Percentiles rank a stretch among this genome's conserved stretches.
These are phyloP conservation scores for Stratiomys singularior DNA, from an alignment of 2,888 invertebrate species.

Conservation along the genomic window DNA sequence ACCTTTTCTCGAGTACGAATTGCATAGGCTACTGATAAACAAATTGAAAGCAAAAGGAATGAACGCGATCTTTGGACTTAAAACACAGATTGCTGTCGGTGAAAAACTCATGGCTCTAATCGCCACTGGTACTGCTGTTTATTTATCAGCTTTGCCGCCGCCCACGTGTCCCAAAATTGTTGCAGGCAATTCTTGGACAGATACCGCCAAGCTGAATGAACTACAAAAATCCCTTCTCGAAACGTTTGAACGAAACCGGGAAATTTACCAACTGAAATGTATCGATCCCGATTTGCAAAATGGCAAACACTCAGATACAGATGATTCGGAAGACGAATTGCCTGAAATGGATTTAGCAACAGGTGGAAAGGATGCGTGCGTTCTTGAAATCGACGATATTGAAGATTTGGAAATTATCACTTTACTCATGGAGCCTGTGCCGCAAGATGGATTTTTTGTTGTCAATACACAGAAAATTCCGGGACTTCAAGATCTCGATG, in stretches of 20 bases:
- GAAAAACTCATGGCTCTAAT: conserved; percentile 88
- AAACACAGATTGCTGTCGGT: conserved; percentile 83
- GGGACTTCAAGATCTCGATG: conserved; percentile 74
- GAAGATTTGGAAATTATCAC: conserved; percentile 82
- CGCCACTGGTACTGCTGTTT: conserved; percentile 88
- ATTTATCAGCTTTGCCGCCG: conserved; percentile 80
- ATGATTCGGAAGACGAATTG: conserved; percentile 75
- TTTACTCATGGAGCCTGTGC: conserved; percentile 77
- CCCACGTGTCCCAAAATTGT: conserved; percentile 79
- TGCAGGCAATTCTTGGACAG: conserved; percentile 73
- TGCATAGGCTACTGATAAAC: conserved; percentile 89
- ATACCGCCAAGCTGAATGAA: conserved; percentile 73
- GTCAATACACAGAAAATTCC: conserved; percentile 82
- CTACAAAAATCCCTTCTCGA: conserved; percentile 77
- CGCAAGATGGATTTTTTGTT: conserved; percentile 81
- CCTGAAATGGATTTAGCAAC: conserved; percentile 75
- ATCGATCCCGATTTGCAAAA: conserved; percentile 61
- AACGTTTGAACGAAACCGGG: conserved; percentile 77
- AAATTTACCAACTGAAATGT: conserved; percentile 74
- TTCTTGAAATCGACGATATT: conserved; percentile 85
- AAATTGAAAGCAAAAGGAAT: conserved; percentile 94
- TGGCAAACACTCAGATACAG: conserved; percentile 67
- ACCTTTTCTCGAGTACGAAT: conserved; percentile 95
- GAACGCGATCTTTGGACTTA: conserved; percentile 92
- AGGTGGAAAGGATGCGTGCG: conserved; percentile 83